Evolutionary conservation across 2,113 vertebrate species (phyloP), one percentile per base, ranked within the genome.

Genomic region (Ctenomys sociabilis): DNA sequence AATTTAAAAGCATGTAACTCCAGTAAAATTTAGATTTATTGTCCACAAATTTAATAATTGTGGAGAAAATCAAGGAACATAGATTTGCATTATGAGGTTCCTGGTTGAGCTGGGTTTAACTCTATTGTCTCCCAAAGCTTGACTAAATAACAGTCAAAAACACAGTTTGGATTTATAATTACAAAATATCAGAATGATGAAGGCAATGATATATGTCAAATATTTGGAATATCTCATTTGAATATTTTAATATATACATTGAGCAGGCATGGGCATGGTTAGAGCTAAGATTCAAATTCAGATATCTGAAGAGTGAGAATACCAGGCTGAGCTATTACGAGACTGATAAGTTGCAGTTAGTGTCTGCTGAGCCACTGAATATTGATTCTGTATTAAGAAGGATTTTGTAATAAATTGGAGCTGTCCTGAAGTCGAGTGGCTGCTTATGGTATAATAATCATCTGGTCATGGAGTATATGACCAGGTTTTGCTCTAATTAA

Each of bases 11-110:
- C 63, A 61, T 32, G 37, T 72, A 35, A 52, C 72, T 88, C 30
- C 57, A 80, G 32, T 54, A 61, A 43, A 85, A 91, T 93, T 96
- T 90, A 63, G 68, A 43, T 90, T 75, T 89, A 37, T 81, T 80
- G 63, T 3, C 7, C 35, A 92, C 32, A 77, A 90, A 85, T 78
- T 90, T 82, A 82, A 87, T 59, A 91, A 52, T n/a, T 88, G 84
- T 52, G 22, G 52, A 91, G 43, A 11, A 49, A 7, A 57, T 95
- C 83, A 93, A 86, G 5, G 17, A 64, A 92, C 26, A 2, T 5
- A 81, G 57, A 90, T 49, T 54, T 90, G 12, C 43, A 37, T 61
- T 80, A 10, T 68, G 66, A 84, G 35, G 66, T 91, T 95, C 94
- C 52, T 91, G 35, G 9, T 68, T 97, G 85, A 94, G n/a, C 35